Percentiles rank a stretch among this genome's conserved stretches.
phyloP scores from a whole-genome alignment of 2,888 invertebrate genomes.

The Apodemia duryi region DNA sequence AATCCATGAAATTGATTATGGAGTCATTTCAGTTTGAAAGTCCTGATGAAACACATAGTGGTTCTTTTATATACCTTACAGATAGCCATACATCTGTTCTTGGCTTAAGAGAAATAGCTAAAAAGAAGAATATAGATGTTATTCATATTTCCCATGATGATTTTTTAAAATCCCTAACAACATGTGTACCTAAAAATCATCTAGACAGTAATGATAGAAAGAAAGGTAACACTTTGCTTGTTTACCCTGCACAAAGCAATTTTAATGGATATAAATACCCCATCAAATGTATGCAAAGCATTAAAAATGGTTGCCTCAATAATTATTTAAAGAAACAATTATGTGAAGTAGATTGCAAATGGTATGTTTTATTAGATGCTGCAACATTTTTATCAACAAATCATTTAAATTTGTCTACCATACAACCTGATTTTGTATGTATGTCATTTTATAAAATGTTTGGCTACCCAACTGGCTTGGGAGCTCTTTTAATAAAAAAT shows the following conservation, averaged over 20 bases:
- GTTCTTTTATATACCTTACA: conserved; percentile 87
- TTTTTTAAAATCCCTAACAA: conserved; percentile 61
- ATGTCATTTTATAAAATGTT: conserved; percentile 99
- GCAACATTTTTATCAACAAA: conserved; percentile 90
- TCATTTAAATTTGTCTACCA: conserved; percentile 83
- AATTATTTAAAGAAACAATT: conserved; percentile 52
- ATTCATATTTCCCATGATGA: conserved; percentile 80
- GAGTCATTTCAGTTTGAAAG: conserved; percentile 86
- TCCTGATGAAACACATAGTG: conserved; percentile 49
- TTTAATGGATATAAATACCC: conserved; percentile 96
- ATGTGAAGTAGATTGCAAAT: conserved; percentile 66
- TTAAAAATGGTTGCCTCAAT: conserved; percentile 80
- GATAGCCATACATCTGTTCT: conserved; percentile 98
- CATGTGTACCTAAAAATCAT: conserved; percentile 23
- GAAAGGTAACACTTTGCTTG: conserved; percentile 81
- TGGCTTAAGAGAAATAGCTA: conserved; percentile 90
- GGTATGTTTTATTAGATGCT: conserved; percentile 92
- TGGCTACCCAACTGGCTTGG: conserved; percentile 95
- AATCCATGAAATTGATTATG: conserved; percentile 89
- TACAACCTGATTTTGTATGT: conserved; percentile 92
- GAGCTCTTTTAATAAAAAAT: conserved; percentile 90
- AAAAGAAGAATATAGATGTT: conserved; percentile 73
- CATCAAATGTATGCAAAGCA: conserved; percentile 82
- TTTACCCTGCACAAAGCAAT: conserved; percentile 95
- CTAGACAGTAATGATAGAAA: conserved; percentile 30